These are phyloP conservation scores for Noctua pronuba DNA, from an alignment of 2,888 invertebrate species.

Conservation along the genomic window DNA sequence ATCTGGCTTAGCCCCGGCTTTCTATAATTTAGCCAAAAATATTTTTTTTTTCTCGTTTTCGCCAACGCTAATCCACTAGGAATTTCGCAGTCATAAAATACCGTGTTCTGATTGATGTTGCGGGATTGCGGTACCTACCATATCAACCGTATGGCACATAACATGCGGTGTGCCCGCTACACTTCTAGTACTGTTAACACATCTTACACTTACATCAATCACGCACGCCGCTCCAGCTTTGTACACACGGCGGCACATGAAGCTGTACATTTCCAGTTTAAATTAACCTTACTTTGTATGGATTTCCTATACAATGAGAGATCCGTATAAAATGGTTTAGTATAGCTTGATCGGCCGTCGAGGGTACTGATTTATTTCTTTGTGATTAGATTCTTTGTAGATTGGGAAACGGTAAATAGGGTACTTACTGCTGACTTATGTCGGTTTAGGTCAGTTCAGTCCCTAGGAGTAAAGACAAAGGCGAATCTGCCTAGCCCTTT, in stretches of 20 bases:
- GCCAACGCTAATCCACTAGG: too few relatives aligned
- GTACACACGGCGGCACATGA: too few relatives aligned
- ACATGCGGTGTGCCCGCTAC: conserved; percentile 36
- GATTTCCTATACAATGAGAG: too few relatives aligned
- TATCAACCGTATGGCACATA: conserved; percentile 30
- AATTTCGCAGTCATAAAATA: conserved; percentile 23
- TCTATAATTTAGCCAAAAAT: neutral
- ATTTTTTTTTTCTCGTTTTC: neutral
- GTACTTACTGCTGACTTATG: neutral
- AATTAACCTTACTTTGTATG: too few relatives aligned
- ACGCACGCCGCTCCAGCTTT: conserved; percentile 21
- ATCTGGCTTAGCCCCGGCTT: neutral
- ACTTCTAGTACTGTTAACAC: conserved; percentile 47
- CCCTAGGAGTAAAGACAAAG: neutral
- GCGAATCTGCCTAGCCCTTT: neutral
- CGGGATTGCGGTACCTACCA: conserved; percentile 39
- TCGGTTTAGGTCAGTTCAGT: neutral
- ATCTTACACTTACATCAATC: conserved; percentile 48
- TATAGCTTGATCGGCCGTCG: too few relatives aligned
- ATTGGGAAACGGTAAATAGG: neutral
- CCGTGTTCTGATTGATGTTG: conserved; percentile 12
- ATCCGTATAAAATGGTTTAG: too few relatives aligned
- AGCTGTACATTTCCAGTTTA: too few relatives aligned
- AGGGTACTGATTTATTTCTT: conserved; percentile 13
- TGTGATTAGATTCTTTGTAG: conserved; percentile 17